A percentile compares a stretch with the other conserved stretches of the same genome.
These are phyloP conservation scores for Sesamia nonagrioides DNA, from an alignment of 1,140 invertebrate genomes.

Conservation along the genomic window DNA sequence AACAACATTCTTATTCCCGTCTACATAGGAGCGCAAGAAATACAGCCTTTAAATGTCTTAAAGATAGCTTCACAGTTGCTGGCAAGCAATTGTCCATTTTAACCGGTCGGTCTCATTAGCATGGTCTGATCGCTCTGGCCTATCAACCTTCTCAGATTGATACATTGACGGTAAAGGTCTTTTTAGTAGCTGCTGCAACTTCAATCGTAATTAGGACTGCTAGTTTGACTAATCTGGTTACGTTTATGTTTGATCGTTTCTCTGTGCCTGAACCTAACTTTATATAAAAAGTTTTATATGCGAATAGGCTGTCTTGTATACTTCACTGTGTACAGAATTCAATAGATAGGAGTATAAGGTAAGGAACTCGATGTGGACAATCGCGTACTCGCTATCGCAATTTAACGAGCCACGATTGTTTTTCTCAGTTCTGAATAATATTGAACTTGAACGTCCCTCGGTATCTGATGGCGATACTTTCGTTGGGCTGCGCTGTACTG, in stretches of 20 bases:
- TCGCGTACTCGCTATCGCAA: constrained; percentile 78
- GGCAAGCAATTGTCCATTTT: constrained; percentile 77
- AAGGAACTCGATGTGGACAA: constrained; percentile 72
- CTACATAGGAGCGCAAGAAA: constrained; percentile 65
- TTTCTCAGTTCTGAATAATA: constrained; percentile 87
- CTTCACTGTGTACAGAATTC: constrained; percentile 43
- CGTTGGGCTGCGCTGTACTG: constrained; percentile 72
- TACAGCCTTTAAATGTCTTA: constrained; percentile 73
- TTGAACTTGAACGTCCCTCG: constrained; percentile 75
- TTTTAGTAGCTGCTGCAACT: constrained; percentile 65
- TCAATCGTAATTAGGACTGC: constrained; percentile 71
- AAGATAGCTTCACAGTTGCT: constrained; percentile 71
- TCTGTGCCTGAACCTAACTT: constrained; percentile 10
- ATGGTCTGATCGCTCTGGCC: constrained; percentile 72
- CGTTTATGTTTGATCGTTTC: constrained; percentile 56
- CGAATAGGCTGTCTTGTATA: constrained; percentile 40
- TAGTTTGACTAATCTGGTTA: constrained; percentile 49
- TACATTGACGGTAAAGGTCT: constrained; percentile 80
- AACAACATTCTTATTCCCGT: constrained; percentile 58
- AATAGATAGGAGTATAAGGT: constrained; percentile 65
- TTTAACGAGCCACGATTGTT: constrained; percentile 86
- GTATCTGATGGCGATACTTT: constrained; percentile 85
- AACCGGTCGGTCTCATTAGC: constrained; percentile 80
- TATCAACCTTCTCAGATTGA: constrained; percentile 77
- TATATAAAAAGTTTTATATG: constrained; percentile 14